Evolutionary conservation across 1,140 invertebrate genomes (phyloP).

Genomic region (Drosophila azteca): DNA sequence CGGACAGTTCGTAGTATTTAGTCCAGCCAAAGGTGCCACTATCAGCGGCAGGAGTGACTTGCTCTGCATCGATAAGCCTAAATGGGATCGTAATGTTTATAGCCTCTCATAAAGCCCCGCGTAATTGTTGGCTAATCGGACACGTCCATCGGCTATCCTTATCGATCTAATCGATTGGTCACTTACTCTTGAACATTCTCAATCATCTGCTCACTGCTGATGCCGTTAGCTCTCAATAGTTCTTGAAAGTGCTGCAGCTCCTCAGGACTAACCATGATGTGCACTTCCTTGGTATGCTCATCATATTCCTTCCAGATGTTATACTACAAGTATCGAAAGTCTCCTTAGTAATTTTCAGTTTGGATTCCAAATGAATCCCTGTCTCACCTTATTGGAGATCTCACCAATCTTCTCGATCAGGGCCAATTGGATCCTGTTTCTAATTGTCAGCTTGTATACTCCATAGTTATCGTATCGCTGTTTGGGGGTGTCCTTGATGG

Average conservation of each 20-base stretch:
- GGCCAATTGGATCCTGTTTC: conserved; percentile 53
- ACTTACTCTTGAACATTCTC: conserved; percentile 70
- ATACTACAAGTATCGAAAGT: conserved; percentile 34
- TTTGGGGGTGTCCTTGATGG: conserved; percentile 27
- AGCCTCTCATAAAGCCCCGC: conserved; percentile 2
- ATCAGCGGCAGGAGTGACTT: conserved; percentile 46
- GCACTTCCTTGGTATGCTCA: conserved; percentile 40
- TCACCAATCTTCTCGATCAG: conserved; percentile 45
- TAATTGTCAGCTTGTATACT: conserved; percentile 55
- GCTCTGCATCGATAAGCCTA: conserved; percentile 75
- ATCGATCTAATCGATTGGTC: background rate
- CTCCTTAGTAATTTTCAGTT: background rate
- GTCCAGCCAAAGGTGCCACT: conserved; percentile 80
- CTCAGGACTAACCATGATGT: conserved; percentile 69
- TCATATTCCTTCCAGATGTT: conserved; percentile 78
- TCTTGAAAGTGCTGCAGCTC: conserved; percentile 44
- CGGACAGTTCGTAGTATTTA: conserved; percentile 83
- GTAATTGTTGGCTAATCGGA: conserved; percentile 36
- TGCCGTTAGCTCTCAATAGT: conserved; percentile 34
- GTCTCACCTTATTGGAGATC: conserved; percentile 47
- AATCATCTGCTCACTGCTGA: conserved; percentile 58
- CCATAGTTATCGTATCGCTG: conserved; percentile 62
- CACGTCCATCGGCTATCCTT: background rate
- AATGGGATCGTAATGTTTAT: conserved; percentile 44
- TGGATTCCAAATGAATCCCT: background rate